These are phyloP conservation scores for Melinaea marsaeus DNA, from an alignment of 2,888 invertebrate genomes.

Conservation along the genomic window DNA sequence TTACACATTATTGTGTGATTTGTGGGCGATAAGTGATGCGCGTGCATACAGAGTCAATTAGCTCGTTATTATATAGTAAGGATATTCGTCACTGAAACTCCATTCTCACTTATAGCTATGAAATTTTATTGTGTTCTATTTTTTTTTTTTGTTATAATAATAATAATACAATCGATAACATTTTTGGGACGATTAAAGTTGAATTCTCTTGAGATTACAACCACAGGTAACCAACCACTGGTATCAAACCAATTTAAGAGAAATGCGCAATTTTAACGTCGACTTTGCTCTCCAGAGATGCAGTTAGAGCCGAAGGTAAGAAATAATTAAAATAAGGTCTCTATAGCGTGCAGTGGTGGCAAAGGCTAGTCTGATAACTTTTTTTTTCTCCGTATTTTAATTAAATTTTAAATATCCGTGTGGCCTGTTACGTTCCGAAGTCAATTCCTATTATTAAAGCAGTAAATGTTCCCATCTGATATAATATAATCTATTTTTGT, in stretches of 20 bases:
- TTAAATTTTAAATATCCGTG: slow-evolving; percentile 16
- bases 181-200: too few relatives aligned
- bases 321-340: slow-evolving; percentile 23
- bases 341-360: slow-evolving; percentile 13
- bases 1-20: too few relatives aligned
- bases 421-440: neutral
- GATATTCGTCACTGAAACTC: too few relatives aligned
- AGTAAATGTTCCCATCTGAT: too few relatives aligned
- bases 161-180: too few relatives aligned
- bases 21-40: too few relatives aligned
- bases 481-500: neutral
- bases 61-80: too few relatives aligned
- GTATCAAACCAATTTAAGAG: neutral
- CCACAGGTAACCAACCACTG: neutral
- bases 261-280: slow-evolving; percentile 10
- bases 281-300: slow-evolving; percentile 17
- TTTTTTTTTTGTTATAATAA: too few relatives aligned
- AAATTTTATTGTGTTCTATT: too few relatives aligned
- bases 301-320: slow-evolving; percentile 18
- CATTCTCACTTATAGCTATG: too few relatives aligned
- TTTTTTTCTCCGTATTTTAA: slow-evolving; percentile 15
- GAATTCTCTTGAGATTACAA: neutral
- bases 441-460: too few relatives aligned
- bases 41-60: too few relatives aligned
- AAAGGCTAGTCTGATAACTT: slow-evolving; percentile 18